Evolutionary conservation across 2,797 vertebrate genomes (phyloP).

Genomic region (Setipinna tenuifilis): DNA sequence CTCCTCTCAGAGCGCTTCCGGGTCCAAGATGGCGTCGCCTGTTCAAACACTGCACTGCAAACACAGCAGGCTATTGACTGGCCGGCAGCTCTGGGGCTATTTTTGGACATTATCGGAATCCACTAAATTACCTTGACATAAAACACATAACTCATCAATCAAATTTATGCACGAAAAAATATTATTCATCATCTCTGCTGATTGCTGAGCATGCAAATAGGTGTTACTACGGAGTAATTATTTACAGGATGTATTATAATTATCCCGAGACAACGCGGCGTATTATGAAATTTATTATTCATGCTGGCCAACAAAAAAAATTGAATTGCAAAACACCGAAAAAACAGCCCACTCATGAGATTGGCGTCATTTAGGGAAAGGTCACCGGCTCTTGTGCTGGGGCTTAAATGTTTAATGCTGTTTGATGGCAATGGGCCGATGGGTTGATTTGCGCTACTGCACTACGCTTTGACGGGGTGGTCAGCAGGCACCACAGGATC

Average conservation of each 20-base stretch:
- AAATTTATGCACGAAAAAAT: constrained; percentile 43
- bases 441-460: not conserved
- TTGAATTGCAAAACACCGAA: constrained; percentile 9
- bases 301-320: not conserved
- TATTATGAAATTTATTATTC: constrained; percentile 16
- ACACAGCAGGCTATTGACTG: constrained; percentile 28
- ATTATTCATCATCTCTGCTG: constrained; percentile 42
- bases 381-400: not conserved
- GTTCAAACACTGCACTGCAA: not conserved
- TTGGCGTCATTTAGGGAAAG: constrained; percentile 6
- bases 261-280: not conserved
- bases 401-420: constrained; percentile 27
- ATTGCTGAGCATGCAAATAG: constrained; percentile 41
- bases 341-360: constrained; percentile 7
- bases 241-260: constrained; percentile 27
- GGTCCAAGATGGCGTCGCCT: not conserved
- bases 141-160: constrained; percentile 52
- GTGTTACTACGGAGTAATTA: constrained; percentile 35
- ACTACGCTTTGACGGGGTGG: not conserved
- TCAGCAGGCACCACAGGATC: constrained; percentile 26
- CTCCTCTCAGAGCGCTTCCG: constrained; percentile 19
- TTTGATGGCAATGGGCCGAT: constrained; percentile 17
- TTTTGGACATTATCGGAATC: constrained; percentile 51
- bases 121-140: constrained; percentile 51
- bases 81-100: constrained; percentile 23